Percentiles rank a stretch among this genome's conserved stretches.
phyloP scores from a whole-genome alignment of 2,888 invertebrate species.

The Lysandra bellargus region DNA sequence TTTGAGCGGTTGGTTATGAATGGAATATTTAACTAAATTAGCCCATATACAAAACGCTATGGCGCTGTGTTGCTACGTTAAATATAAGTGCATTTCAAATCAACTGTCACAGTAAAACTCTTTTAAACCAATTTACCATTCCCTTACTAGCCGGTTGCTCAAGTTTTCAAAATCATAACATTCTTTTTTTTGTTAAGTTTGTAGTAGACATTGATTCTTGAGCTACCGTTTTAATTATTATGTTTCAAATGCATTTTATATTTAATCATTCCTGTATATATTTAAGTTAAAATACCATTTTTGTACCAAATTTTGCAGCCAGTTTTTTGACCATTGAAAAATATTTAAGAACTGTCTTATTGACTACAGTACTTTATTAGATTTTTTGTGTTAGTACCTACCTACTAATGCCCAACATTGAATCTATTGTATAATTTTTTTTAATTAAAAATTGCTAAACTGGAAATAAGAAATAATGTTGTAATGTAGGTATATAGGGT shows the following conservation, averaged over 20 bases:
- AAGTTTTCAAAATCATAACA: constrained; percentile 9
- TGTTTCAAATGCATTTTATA: constrained; percentile 37
- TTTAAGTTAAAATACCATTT: constrained; percentile 52
- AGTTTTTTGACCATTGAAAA: constrained; percentile 54
- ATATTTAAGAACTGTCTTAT: constrained; percentile 40
- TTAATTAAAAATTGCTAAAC: not conserved
- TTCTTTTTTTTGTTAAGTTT: not conserved
- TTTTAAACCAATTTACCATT: not conserved
- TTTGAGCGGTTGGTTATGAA: constrained; percentile 36
- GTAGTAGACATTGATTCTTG: not conserved
- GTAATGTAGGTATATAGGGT: no score
- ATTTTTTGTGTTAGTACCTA: not conserved
- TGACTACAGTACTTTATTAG: constrained; percentile 2
- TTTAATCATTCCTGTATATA: constrained; percentile 50
- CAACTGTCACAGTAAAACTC: constrained; percentile 6
- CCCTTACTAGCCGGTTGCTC: not conserved
- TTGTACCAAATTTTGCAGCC: constrained; percentile 65
- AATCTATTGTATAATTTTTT: not conserved
- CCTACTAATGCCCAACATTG: not conserved
- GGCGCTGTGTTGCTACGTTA: constrained; percentile 59
- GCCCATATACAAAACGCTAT: constrained; percentile 64
- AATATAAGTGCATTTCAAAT: constrained; percentile 50
- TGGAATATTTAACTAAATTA: constrained; percentile 56
- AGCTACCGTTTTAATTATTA: not conserved
- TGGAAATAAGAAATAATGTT: not conserved